Conservation (phyloP, 2,888 invertebrate genomes). For the Ligdia adustata region DNA sequence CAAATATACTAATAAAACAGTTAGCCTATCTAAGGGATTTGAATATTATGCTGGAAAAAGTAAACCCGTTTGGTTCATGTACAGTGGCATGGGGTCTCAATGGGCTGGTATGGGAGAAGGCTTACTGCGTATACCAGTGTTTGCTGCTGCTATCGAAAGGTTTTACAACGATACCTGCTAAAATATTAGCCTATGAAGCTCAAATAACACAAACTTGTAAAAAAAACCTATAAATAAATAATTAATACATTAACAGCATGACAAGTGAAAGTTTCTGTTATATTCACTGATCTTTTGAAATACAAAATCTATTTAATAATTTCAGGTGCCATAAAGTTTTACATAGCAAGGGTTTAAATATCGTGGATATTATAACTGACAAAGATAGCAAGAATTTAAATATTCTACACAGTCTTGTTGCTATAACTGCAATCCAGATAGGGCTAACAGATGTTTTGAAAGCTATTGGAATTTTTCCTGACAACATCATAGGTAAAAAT, state of each 20-base stretch:
- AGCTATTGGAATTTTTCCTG: slow-evolving; percentile 20
- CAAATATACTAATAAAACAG: slow-evolving; percentile 43
- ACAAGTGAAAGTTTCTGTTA: too few relatives aligned
- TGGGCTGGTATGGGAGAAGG: slow-evolving; percentile 86
- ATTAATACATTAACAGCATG: too few relatives aligned
- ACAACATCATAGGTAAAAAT: slow-evolving; percentile 20
- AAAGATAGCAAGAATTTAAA: slow-evolving; percentile 84
- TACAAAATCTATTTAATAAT: too few relatives aligned
- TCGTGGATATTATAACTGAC: slow-evolving; percentile 85
- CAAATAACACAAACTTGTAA: too few relatives aligned
- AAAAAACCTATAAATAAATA: too few relatives aligned
- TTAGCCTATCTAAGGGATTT: slow-evolving; percentile 37
- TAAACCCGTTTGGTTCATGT: slow-evolving; percentile 85
- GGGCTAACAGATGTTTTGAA: slow-evolving; percentile 27
- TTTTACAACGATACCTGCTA: too few relatives aligned
- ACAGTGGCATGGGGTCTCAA: slow-evolving; percentile 89
- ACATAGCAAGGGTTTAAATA: slow-evolving; percentile 83
- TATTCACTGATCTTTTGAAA: too few relatives aligned
- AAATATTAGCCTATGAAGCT: too few relatives aligned
- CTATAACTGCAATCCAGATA: slow-evolving; percentile 29
- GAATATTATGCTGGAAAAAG: slow-evolving; percentile 42
- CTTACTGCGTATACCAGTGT: slow-evolving; percentile 84
- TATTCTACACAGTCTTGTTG: slow-evolving; percentile 72
- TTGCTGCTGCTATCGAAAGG: slow-evolving; percentile 76
- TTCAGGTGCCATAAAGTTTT: slow-evolving; percentile 79